phyloP scores from a whole-genome alignment of 2,113 vertebrate genomes.

The Myxocyprinus asiaticus region DNA sequence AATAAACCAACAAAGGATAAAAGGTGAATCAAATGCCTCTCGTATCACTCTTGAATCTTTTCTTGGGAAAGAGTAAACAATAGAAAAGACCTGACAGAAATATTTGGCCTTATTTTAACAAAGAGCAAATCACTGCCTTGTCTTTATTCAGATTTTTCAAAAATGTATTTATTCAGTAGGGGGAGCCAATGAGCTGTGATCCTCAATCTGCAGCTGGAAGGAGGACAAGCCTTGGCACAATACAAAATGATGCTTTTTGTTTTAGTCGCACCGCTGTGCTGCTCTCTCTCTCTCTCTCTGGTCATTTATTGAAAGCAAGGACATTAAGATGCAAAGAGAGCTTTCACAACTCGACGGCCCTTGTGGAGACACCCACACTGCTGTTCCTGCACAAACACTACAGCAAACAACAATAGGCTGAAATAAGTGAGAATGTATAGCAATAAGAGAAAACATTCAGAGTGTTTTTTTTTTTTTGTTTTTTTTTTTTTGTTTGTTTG shows the following conservation, averaged over 20 bases:
- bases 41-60: too few species aligned
- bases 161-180: conserved; percentile 29
- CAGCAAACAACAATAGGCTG: conserved; percentile 24
- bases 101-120: not conserved
- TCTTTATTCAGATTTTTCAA: too few species aligned
- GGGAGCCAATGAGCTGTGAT: conserved; percentile 47
- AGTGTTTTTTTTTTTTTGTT: too few species aligned
- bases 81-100: not conserved
- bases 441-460: conserved; percentile 17
- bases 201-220: not conserved
- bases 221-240: conserved; percentile 7
- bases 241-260: conserved; percentile 43
- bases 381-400: conserved; percentile 31
- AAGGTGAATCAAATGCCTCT: too few species aligned
- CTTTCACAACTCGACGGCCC: conserved; percentile 47
- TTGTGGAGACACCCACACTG: conserved; percentile 36
- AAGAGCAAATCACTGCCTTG: not conserved
- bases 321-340: conserved; percentile 56
- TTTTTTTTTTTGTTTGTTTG: not conserved
- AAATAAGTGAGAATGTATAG: conserved; percentile 8
- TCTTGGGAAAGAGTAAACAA: not conserved
- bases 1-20: too few species aligned
- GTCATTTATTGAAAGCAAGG: conserved; percentile 53
- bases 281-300: conserved; percentile 31
- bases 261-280: conserved; percentile 17